phyloP scores from a whole-genome alignment of 2,888 invertebrate species.

The Ichneumoninae sp. region DNA sequence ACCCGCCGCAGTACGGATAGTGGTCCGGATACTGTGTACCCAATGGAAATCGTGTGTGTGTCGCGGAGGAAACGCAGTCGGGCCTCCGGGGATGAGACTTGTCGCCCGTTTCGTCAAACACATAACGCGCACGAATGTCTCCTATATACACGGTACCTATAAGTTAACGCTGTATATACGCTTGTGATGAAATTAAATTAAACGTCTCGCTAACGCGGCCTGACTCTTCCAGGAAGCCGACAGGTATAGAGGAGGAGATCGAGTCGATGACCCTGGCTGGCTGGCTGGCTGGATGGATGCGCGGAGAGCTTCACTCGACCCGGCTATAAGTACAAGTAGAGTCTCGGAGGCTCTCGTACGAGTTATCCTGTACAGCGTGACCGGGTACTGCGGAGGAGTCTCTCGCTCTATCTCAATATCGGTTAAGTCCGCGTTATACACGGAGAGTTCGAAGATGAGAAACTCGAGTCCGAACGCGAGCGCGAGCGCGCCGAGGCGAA shows the following conservation, averaged over 20 bases:
- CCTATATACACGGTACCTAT: constrained; percentile 7
- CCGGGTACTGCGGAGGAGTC: constrained; percentile 28
- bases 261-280: constrained; percentile 77
- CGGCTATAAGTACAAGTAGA: constrained; percentile 35
- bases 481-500: constrained; percentile 71
- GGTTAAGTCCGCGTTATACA: constrained; percentile 10
- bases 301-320: constrained; percentile 51
- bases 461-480: constrained; percentile 19
- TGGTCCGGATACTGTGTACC: constrained; percentile 24
- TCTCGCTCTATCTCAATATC: neutral
- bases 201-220: constrained; percentile 68
- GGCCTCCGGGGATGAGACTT: constrained; percentile 48
- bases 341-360: neutral
- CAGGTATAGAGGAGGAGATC: constrained; percentile 58
- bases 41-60: constrained; percentile 31
- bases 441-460: constrained; percentile 5
- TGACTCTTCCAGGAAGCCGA: constrained; percentile 75
- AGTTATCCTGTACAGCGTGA: constrained; percentile 4
- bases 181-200: constrained; percentile 76
- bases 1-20: constrained; percentile 24
- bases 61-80: constrained; percentile 9
- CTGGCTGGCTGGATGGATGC: constrained; percentile 35
- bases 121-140: constrained; percentile 19
- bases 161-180: constrained; percentile 38
- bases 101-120: constrained; percentile 58